Percentiles rank a stretch among this genome's conserved stretches.
These are phyloP conservation scores for Channallabes apus DNA, from an alignment of 2,797 vertebrate species.

Conservation along the genomic window DNA sequence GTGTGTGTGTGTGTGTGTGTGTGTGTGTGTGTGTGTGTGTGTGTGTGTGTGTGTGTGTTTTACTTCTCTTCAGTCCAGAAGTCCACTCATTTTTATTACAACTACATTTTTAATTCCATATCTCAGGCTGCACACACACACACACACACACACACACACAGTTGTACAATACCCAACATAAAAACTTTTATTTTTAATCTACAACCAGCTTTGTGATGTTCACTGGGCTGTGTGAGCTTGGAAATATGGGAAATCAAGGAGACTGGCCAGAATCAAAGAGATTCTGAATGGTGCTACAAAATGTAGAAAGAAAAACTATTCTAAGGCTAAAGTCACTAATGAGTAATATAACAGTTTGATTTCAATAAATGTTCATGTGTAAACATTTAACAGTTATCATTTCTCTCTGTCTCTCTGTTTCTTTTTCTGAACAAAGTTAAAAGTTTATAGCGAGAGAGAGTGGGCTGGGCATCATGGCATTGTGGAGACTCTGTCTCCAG, in stretches of 20 bases:
- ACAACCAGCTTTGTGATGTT: not conserved
- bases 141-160: not conserved
- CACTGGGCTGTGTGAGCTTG: not conserved
- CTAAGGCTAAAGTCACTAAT: not conserved
- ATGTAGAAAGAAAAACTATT: not conserved
- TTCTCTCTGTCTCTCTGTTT: not conserved
- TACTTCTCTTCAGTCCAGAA: not conserved
- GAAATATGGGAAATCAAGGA: not conserved
- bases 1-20: not conserved
- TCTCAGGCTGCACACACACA: not conserved
- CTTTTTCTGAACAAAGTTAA: no score
- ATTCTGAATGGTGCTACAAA: not conserved
- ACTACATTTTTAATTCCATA: slow-evolving; percentile 19
- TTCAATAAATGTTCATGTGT: not conserved
- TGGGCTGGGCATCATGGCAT: no score
- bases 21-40: not conserved
- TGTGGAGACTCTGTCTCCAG: no score
- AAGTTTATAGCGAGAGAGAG: no score
- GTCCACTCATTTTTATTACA: not conserved
- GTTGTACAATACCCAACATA: not conserved
- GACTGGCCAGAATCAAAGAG: no score
- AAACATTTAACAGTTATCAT: no score
- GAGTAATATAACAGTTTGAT: not conserved
- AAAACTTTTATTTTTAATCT: not conserved
- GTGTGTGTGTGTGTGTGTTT: not conserved